Evolutionary conservation across 2,888 invertebrate genomes (phyloP), one percentile per base, ranked within the genome.

Genomic region (Boloria euphrosyne): DNA sequence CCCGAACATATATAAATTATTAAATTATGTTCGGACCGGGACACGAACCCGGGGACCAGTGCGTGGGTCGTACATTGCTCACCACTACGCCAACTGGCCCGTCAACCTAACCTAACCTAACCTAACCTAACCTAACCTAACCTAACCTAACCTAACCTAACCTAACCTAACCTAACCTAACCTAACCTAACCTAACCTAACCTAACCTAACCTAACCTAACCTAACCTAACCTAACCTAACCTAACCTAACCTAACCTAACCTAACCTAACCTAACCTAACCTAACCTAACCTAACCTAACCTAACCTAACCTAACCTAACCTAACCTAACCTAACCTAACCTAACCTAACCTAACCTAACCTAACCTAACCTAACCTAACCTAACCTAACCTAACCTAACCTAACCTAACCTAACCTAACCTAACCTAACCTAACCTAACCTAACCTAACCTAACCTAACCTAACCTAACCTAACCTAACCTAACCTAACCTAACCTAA

Each of bases 191-290:
- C 70, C 68, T 66, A 70, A 70, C 70, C 70, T 70, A 70, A 70
- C 68, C 71, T 68, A 70, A 70, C 71, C 71, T 66, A 68, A 71
- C 71, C 71, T 66, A 71, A 71, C 71, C 71, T 68, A 71, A 71
- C 71, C 71, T 68, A 71, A 71, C 71, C 71, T 68, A 71, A 68
- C 71, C 71, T 68, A 70, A 70, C 70, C 71, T 68, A 68, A 68
- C 68, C 68, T 65, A 71, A 68, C 68, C 71, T 68, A 70, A 70
- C 67, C 67, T 68, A 70, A 70, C 67, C 67, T 66, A 67, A 70
- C 67, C 67, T 70, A 70, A 70, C 67, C 67, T 68, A 70, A 69
- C 66, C 63, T 67, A 69, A 67, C 70, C 68, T 71, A 71, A 44
- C 68, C 68, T 67, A 71, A 68, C 66, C 67, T 71, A 71, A 69